phyloP scores from a whole-genome alignment of 2,113 vertebrate genomes.

The Catharus bicknelli region DNA sequence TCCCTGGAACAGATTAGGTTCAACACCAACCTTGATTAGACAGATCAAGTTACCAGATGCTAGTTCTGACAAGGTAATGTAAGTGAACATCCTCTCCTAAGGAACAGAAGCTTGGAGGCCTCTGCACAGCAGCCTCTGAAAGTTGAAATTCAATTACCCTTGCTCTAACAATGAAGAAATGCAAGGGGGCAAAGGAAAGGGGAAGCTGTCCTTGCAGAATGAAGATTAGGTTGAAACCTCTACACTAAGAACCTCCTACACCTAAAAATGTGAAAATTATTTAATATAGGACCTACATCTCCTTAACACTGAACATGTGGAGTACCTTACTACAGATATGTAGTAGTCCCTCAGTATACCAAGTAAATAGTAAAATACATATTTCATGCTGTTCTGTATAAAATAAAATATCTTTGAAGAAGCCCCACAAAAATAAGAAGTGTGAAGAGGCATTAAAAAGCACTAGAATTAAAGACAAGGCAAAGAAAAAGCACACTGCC shows the following conservation, averaged over 20 bases:
- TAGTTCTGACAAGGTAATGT: neutral
- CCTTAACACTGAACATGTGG: neutral
- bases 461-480: neutral
- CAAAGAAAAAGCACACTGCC: neutral
- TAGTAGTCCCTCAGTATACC: neutral
- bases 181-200: neutral
- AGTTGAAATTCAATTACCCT: neutral
- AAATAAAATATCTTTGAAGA: neutral
- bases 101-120: neutral
- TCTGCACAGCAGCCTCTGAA: neutral
- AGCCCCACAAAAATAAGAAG: neutral
- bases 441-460: neutral
- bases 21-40: slow-evolving; percentile 13
- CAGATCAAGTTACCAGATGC: slow-evolving; percentile 32
- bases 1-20: slow-evolving; percentile 6
- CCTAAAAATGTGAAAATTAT: neutral
- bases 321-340: neutral
- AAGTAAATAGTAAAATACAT: neutral
- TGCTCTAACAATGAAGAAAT: neutral
- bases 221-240: neutral
- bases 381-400: neutral
- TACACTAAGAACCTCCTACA: neutral
- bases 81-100: neutral
- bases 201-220: neutral
- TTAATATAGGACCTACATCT: neutral